These are phyloP conservation scores for Acestrorhynchus altus DNA, from an alignment of 2,797 vertebrate species.

Conservation along the genomic window DNA sequence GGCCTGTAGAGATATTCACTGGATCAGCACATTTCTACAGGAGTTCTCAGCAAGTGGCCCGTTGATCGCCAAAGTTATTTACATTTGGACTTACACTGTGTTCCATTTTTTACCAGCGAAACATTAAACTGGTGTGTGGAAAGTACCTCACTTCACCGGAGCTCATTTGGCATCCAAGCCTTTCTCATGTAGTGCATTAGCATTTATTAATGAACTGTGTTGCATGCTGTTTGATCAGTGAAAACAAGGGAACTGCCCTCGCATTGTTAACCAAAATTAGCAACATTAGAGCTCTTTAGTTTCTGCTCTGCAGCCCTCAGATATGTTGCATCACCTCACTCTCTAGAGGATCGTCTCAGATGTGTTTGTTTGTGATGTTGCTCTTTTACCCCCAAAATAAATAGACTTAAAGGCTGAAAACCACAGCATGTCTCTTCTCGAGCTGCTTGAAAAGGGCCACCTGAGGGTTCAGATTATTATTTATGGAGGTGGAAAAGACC, in stretches of 20 bases:
- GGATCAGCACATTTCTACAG: conserved; percentile 24
- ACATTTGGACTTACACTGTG: conserved; percentile 13
- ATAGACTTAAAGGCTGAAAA: neutral
- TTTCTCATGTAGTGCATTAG: conserved; percentile 37
- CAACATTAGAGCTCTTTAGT: conserved; percentile 50
- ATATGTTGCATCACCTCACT: conserved; percentile 9
- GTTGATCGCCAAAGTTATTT: neutral
- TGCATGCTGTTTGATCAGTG: conserved; percentile 55
- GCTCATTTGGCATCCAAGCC: conserved; percentile 42
- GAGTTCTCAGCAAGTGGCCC: conserved; percentile 10
- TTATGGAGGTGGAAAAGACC: neutral
- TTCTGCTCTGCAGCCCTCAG: conserved; percentile 15
- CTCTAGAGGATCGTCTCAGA: neutral
- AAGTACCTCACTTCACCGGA: conserved; percentile 12
- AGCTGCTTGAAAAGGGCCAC: neutral
- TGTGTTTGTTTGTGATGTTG: neutral
- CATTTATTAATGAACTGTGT: conserved; percentile 51
- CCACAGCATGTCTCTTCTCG: neutral
- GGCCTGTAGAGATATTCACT: conserved; percentile 28
- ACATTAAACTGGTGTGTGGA: conserved; percentile 19
- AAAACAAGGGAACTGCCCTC: conserved; percentile 55
- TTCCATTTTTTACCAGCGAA: conserved; percentile 17
- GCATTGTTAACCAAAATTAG: conserved; percentile 53
- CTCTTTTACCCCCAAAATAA: neutral
- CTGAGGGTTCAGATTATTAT: neutral